Conservation (phyloP, 1,140 invertebrate species). For the Conus betulinus region DNA sequence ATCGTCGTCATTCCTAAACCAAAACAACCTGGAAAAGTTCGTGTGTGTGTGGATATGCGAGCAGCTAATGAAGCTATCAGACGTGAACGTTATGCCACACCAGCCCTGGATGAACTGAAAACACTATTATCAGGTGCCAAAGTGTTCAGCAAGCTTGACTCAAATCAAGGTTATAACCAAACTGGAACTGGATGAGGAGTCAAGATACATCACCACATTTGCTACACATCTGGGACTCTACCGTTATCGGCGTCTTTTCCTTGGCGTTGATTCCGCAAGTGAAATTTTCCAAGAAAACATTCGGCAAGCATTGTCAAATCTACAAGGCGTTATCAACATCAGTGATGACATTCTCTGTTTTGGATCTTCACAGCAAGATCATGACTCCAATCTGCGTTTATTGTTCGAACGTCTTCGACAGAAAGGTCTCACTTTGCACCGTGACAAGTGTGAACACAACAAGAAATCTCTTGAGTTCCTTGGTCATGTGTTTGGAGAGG, state of each 20-base stretch:
- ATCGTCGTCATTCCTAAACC: slow-evolving; percentile 37
- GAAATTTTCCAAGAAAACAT: slow-evolving; percentile 59
- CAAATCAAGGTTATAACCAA: slow-evolving; percentile 55
- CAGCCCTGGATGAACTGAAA: slow-evolving; percentile 48
- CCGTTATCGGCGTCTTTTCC: slow-evolving; percentile 48
- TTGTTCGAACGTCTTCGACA: no score
- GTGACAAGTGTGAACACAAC: no score
- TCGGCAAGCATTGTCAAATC: no score
- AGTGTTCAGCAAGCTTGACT: slow-evolving; percentile 50
- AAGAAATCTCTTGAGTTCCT: no score
- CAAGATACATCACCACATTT: slow-evolving; percentile 49
- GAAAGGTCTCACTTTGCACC: no score
- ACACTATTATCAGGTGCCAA: no score
- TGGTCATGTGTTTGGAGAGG: slow-evolving; percentile 42
- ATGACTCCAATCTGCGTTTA: no score
- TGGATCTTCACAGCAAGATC: no score
- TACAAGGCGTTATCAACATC: no score
- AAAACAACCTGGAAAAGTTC: slow-evolving; percentile 37
- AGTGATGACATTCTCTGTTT: no score
- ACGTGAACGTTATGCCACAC: slow-evolving; percentile 42
- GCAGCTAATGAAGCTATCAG: slow-evolving; percentile 44
- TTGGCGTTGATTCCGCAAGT: slow-evolving; percentile 49
- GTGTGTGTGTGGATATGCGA: slow-evolving; percentile 55
- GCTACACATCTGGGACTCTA: slow-evolving; percentile 45
- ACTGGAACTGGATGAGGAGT: slow-evolving; percentile 41